Conservation (phyloP, 2,113 vertebrate species). For the Progne subis region DNA sequence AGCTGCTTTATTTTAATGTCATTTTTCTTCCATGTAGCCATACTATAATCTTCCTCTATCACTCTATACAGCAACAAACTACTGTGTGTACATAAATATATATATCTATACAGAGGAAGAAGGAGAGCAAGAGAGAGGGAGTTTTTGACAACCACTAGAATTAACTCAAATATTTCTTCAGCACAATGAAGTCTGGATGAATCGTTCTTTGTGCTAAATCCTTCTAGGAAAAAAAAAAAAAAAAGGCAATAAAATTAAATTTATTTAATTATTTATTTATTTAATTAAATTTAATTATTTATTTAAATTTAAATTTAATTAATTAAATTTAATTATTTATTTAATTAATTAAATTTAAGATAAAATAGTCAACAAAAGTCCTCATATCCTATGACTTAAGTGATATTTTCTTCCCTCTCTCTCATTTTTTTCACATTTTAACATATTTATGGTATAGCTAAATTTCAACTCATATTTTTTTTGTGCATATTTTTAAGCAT, state of each 20-base stretch:
- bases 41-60: neutral
- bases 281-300: no score
- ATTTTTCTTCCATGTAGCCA: neutral
- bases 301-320: no score
- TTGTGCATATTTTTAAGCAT: neutral
- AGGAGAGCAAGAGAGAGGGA: neutral
- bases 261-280: neutral
- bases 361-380: neutral
- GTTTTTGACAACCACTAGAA: neutral
- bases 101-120: fast-evolving
- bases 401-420: neutral
- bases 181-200: neutral
- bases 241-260: neutral
- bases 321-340: neutral
- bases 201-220: neutral
- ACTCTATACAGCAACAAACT: neutral
- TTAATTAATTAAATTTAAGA: neutral
- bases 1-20: neutral
- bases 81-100: neutral
- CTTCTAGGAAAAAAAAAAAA: neutral
- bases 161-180: neutral
- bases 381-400: neutral
- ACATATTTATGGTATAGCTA: no score
- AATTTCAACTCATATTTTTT: neutral
- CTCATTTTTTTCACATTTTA: neutral